Percentiles rank a stretch among this genome's conserved stretches.
Conservation (phyloP, 2,888 invertebrate genomes). For the Drosophila hamatofila region DNA sequence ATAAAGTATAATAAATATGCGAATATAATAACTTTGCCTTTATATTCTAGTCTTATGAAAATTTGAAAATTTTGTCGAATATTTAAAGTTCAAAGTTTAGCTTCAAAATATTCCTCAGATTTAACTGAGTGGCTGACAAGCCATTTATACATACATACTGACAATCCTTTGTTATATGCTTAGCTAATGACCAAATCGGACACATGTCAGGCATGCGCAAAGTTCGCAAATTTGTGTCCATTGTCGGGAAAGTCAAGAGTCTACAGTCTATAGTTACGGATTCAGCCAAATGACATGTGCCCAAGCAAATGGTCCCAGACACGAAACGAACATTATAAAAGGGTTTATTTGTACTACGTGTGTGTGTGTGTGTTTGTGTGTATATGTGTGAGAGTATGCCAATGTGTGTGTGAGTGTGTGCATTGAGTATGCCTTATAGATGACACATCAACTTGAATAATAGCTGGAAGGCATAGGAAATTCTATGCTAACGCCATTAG, state of each 20-base stretch:
- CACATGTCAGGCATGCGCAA: conserved; percentile 50
- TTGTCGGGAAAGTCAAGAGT: conserved; percentile 35
- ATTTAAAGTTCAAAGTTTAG: too few species aligned
- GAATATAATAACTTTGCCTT: too few species aligned
- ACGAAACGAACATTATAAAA: conserved; percentile 24
- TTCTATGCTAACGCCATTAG: conserved; percentile 24
- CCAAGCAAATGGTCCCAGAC: conserved; percentile 31
- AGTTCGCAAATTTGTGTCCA: conserved; percentile 53
- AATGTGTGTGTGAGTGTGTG: conserved; percentile 7
- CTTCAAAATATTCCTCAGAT: not conserved
- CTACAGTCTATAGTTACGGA: conserved; percentile 22
- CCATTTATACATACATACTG: conserved; percentile 30
- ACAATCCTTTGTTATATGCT: conserved; percentile 37
- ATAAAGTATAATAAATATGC: too few species aligned
- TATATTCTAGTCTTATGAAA: too few species aligned
- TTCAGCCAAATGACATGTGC: conserved; percentile 38
- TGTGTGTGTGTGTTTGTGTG: conserved; percentile 4
- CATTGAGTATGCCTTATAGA: conserved; percentile 18
- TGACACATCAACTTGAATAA: conserved; percentile 51
- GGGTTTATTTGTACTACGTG: conserved; percentile 33
- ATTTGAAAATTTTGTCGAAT: too few species aligned
- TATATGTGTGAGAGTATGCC: conserved; percentile 12
- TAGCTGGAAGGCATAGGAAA: conserved; percentile 27
- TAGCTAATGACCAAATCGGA: conserved; percentile 46
- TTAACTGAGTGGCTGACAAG: conserved; percentile 14